Conservation (phyloP, 2,888 invertebrate species). For the Ceramica pisi region DNA sequence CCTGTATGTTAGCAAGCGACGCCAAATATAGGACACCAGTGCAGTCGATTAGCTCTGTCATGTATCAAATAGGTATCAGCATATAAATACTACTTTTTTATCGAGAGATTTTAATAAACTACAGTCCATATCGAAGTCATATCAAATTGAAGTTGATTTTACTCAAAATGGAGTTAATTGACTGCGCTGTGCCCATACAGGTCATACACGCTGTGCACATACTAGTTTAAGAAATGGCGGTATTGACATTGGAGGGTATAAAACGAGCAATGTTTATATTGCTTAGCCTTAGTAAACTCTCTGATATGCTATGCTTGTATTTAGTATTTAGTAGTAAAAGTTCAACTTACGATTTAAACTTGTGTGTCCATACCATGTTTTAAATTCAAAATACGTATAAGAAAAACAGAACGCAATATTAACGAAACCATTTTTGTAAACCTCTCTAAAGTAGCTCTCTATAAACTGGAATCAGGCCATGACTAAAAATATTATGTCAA, state of each 20-base stretch:
- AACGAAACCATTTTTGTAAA: constrained; percentile 6
- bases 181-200: constrained; percentile 45
- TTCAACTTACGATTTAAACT: constrained; percentile 9
- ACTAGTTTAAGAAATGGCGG: constrained; percentile 22
- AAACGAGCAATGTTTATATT: constrained; percentile 25
- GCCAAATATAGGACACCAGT: constrained; percentile 47
- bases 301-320: constrained; percentile 21
- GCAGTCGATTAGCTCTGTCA: constrained; percentile 33
- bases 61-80: constrained; percentile 10
- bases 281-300: constrained; percentile 10
- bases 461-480: constrained; percentile 25
- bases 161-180: constrained; percentile 39
- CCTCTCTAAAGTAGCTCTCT: constrained; percentile 51
- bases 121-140: constrained; percentile 57
- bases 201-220: too few relatives aligned
- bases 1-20: constrained; percentile 21
- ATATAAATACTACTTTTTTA: constrained; percentile 9
- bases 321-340: constrained; percentile 24
- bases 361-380: constrained; percentile 25
- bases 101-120: constrained; percentile 24
- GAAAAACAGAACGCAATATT: neutral
- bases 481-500: neutral
- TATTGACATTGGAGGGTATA: constrained; percentile 32
- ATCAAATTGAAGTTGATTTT: constrained; percentile 50
- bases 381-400: constrained; percentile 6